A percentile compares a stretch with the other conserved stretches of the same genome.
Evolutionary conservation across 2,113 vertebrate genomes (phyloP).

Genomic region (Prochilodus magdalenae): DNA sequence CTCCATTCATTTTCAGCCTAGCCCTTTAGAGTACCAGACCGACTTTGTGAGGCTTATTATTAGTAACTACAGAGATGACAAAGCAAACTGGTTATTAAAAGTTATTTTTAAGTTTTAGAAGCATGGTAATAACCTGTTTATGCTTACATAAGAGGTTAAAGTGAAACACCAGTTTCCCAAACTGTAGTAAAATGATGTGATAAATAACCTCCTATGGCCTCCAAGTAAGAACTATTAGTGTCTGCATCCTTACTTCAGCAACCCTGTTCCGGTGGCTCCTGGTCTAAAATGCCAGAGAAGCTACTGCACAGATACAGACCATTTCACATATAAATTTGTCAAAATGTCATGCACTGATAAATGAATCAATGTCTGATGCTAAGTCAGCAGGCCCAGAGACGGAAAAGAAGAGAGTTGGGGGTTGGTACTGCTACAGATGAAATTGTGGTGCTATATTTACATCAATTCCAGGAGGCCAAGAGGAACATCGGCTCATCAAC

Average conservation of each 20-base stretch:
- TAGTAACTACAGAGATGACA: too few species aligned
- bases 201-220: background rate
- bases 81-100: too few species aligned
- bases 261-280: background rate
- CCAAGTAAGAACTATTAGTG: background rate
- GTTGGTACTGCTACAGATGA: background rate
- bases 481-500: conserved; percentile 25
- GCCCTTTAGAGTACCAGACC: too few species aligned
- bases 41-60: too few species aligned
- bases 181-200: background rate
- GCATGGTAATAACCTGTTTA: too few species aligned
- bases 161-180: background rate
- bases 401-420: conserved; percentile 35
- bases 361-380: background rate
- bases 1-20: background rate
- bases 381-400: conserved; percentile 21
- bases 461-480: conserved; percentile 37
- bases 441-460: conserved; percentile 18
- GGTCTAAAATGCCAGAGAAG: conserved; percentile 45
- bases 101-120: too few species aligned
- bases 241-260: background rate
- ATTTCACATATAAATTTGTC: conserved; percentile 66
- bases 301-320: conserved; percentile 58
- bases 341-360: conserved; percentile 57
- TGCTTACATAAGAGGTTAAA: too few species aligned